Percentiles rank a stretch among this genome's conserved stretches.
Evolutionary conservation across 2,888 invertebrate species (phyloP).

Genomic region (Fragum fragum): DNA sequence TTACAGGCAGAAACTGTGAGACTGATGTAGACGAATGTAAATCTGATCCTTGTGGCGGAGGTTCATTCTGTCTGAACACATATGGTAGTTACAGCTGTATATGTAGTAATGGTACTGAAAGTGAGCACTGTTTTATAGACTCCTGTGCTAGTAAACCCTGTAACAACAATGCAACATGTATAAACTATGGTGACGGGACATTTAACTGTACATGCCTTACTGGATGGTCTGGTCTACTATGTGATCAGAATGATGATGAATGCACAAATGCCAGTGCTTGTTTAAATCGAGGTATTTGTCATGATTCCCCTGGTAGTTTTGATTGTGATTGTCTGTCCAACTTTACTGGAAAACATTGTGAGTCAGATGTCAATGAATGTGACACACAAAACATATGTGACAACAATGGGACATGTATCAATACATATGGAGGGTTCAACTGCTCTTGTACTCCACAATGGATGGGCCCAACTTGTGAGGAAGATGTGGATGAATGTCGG

Average conservation of each 20-base stretch:
- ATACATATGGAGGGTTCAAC: slow-evolving; percentile 14
- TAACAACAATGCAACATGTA: slow-evolving; percentile 65
- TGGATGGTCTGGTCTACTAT: slow-evolving; percentile 51
- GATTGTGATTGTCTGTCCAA: slow-evolving; percentile 41
- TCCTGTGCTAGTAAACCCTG: slow-evolving; percentile 90
- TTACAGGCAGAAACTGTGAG: slow-evolving; percentile 51
- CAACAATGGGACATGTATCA: slow-evolving; percentile 38
- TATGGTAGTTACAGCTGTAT: slow-evolving; percentile 92
- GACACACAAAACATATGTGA: background rate
- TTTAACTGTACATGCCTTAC: slow-evolving; percentile 52
- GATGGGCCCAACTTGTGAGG: slow-evolving; percentile 1
- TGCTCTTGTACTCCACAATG: slow-evolving; percentile 24
- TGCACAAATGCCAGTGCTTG: slow-evolving; percentile 49
- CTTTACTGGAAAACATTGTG: slow-evolving; percentile 53
- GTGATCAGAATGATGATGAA: slow-evolving; percentile 50
- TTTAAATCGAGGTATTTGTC: slow-evolving; percentile 56
- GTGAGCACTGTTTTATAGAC: slow-evolving; percentile 90
- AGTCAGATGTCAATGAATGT: slow-evolving; percentile 49
- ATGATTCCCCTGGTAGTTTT: slow-evolving; percentile 46
- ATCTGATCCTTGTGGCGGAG: slow-evolving; percentile 41
- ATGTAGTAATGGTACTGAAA: slow-evolving; percentile 94
- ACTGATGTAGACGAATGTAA: slow-evolving; percentile 53
- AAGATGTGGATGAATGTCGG: slow-evolving; percentile 30
- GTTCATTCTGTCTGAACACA: slow-evolving; percentile 51
- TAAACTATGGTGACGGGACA: slow-evolving; percentile 21